A percentile compares a stretch with the other conserved stretches of the same genome.
phyloP scores from a whole-genome alignment of 2,888 invertebrate species.

The Prosopocoilus inquinatus region DNA sequence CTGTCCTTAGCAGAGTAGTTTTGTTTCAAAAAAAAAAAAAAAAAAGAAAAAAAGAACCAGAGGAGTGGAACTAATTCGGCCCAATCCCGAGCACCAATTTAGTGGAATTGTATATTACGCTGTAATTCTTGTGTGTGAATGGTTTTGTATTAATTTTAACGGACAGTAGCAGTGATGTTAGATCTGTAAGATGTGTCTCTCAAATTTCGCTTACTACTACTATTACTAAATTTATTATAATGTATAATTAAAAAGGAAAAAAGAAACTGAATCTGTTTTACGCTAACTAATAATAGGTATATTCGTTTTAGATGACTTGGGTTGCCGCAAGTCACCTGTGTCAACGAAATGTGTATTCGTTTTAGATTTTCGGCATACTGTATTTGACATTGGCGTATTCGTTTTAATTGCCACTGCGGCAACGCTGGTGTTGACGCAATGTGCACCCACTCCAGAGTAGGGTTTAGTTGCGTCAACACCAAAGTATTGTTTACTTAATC shows the following conservation, averaged over 20 bases:
- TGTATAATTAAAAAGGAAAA: conserved; percentile 11
- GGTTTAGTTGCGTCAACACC: too few relatives aligned
- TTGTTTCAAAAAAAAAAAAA: too few relatives aligned
- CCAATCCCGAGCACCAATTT: conserved; percentile 29
- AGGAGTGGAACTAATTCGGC: conserved; percentile 8
- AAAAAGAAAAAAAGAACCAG: too few relatives aligned
- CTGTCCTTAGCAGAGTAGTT: conserved; percentile 35
- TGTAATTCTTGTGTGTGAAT: conserved; percentile 33
- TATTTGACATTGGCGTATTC: too few relatives aligned
- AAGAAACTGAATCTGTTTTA: conserved; percentile 28
- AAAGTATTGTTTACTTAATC: too few relatives aligned
- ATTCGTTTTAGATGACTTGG: too few relatives aligned
- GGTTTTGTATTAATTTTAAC: conserved; percentile 36
- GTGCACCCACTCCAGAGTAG: too few relatives aligned
- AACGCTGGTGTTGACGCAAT: too few relatives aligned
- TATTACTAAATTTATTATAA: conserved; percentile 25
- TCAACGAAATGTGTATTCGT: too few relatives aligned
- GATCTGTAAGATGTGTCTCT: conserved; percentile 43
- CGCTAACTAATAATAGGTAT: conserved; percentile 24
- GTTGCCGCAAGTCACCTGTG: too few relatives aligned
- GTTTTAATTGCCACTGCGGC: too few relatives aligned
- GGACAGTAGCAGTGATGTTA: conserved; percentile 36
- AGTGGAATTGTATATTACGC: conserved; percentile 38
- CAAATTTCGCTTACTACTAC: conserved; percentile 35
- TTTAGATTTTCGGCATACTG: too few relatives aligned